Evolutionary conservation across 2,888 invertebrate species (phyloP), one percentile per base, ranked within the genome.

Genomic region (Luffia ferchaultella): DNA sequence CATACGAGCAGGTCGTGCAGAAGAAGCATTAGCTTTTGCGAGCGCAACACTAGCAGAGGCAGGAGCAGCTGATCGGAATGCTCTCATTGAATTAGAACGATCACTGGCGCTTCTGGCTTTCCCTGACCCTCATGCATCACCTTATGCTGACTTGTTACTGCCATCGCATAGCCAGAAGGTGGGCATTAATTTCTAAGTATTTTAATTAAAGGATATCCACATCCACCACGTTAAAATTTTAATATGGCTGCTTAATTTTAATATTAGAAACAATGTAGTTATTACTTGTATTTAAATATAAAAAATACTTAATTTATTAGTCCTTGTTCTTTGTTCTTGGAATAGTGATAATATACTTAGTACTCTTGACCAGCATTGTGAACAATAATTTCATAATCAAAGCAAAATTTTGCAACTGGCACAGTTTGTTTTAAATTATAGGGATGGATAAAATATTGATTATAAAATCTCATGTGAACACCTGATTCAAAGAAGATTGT

Each of bases 61-160:
- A 12, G 96, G 95, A 2, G 95, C 95, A 60, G 91, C 89, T 15
- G 91, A 93, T 72, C 90, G 90, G 44, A 85, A 83, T 42, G 88
- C 88, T n/a, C 73, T 88, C 15, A 78, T 82, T 0, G 97, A 98
- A 75, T 76, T 98, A 51, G 98, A 98, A 74, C 86, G 97, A 54
- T 98, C 98, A 0, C 83, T 99, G 50, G 97, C 98, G 0, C 79
- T 99, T 50, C 75, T 99, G 16, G 98, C 98, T 3, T 99, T 99
- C 75, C 98, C 98, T 54, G 96, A 98, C 65, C 98, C 98, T 0
- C 91, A 94, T 60, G 90, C 89, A 51, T 96, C 97, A 57, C 98
- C 98, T 0, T 99, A 98, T 78, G 93, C 96, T 16, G 97, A 98
- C 72, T 85, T 99, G 42, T 82, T 99, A 53, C 91, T 97, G 61